phyloP scores from a whole-genome alignment of 1,140 invertebrate species.

The Dinoponera quadriceps region DNA sequence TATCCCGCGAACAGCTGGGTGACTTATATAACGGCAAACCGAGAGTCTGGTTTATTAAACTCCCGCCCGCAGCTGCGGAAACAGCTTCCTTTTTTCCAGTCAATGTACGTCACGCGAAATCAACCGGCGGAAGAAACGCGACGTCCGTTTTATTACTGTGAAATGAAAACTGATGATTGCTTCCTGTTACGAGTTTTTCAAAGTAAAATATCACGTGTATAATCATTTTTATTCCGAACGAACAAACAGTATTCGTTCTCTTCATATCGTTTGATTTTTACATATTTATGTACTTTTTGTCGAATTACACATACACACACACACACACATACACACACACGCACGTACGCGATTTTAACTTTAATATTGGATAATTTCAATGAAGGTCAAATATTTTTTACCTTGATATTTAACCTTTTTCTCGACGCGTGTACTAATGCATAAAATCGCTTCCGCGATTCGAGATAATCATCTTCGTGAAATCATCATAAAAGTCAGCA shows the following conservation, averaged over 20 bases:
- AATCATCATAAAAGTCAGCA: not conserved
- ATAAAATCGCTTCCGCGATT: not conserved
- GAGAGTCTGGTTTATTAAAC: slow-evolving; percentile 62
- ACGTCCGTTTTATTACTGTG: slow-evolving; percentile 8
- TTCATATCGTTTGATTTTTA: no score
- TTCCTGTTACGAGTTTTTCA: not conserved
- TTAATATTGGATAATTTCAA: no score
- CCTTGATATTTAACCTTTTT: not conserved
- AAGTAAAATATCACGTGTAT: no score
- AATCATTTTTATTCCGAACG: no score
- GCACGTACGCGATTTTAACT: no score
- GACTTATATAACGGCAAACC: slow-evolving; percentile 63
- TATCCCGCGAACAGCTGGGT: slow-evolving; percentile 42
- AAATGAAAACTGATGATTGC: slow-evolving; percentile 18
- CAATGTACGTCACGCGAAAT: slow-evolving; percentile 16
- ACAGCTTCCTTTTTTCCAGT: slow-evolving; percentile 27
- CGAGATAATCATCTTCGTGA: not conserved
- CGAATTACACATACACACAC: no score
- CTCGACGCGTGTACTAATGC: not conserved
- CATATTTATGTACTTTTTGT: no score
- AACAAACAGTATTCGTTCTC: no score
- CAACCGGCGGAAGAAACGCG: not conserved
- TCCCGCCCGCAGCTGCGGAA: slow-evolving; percentile 26
- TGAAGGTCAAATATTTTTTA: not conserved
- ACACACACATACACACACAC: no score